phyloP scores from a whole-genome alignment of 2,113 vertebrate species.

The Muntiacus reevesi region DNA sequence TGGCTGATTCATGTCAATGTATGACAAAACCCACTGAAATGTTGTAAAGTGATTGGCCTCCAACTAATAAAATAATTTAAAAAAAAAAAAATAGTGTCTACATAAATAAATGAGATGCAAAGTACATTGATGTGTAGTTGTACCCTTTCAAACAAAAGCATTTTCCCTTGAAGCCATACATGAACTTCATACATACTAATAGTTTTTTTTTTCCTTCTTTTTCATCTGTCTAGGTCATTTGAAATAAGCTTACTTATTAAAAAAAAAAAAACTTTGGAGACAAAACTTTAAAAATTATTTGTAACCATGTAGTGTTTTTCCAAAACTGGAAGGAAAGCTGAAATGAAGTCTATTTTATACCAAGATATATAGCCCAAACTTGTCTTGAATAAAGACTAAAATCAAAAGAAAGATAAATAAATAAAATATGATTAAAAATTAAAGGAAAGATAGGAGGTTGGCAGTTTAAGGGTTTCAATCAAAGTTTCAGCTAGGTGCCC shows the following conservation, averaged over 20 bases:
- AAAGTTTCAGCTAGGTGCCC: background rate
- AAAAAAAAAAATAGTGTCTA: background rate
- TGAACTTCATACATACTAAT: background rate
- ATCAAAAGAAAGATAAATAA: background rate
- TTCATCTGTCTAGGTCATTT: background rate
- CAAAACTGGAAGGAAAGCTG: background rate
- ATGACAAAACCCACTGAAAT: no score
- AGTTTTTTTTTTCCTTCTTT: background rate
- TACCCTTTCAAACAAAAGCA: background rate
- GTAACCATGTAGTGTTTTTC: background rate
- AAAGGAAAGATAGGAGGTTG: background rate
- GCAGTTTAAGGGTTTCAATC: background rate
- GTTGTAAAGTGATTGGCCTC: no score
- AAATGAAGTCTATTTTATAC: background rate
- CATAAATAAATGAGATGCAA: background rate
- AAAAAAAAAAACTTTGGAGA: background rate
- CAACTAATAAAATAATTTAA: no score
- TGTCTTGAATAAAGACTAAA: background rate
- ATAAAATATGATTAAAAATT: background rate
- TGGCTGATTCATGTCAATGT: no score
- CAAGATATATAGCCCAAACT: background rate
- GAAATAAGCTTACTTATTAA: background rate
- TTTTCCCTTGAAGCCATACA: background rate
- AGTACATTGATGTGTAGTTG: background rate
- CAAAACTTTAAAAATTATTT: background rate